Percentiles rank a stretch among this genome's conserved stretches.
phyloP scores from a whole-genome alignment of 2,888 invertebrate species.

The Spisula subtruncata region DNA sequence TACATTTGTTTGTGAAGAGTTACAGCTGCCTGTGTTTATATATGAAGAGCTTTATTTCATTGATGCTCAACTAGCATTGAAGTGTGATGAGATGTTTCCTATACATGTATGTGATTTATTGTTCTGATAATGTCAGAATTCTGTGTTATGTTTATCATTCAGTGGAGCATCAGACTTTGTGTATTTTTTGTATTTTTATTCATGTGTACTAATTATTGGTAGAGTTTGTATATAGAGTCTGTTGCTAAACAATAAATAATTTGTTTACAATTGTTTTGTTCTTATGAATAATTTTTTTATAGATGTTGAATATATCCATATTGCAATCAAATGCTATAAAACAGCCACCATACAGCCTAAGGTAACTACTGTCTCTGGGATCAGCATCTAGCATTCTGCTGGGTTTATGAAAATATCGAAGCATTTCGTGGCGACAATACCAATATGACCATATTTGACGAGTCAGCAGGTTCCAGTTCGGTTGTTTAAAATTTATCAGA shows the following conservation, averaged over 20 bases:
- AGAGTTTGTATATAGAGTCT: slow-evolving; percentile 14
- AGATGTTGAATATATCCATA: too few species aligned
- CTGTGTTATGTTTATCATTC: not conserved
- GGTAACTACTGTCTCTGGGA: slow-evolving; percentile 57
- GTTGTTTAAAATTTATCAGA: slow-evolving; percentile 50
- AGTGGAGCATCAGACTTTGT: not conserved
- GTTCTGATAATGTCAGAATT: not conserved
- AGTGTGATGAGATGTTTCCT: not conserved
- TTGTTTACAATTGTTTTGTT: not conserved
- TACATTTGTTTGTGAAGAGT: too few species aligned
- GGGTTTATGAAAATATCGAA: slow-evolving; percentile 57
- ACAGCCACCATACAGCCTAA: not conserved
- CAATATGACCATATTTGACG: slow-evolving; percentile 46
- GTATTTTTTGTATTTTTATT: slow-evolving; percentile 1
- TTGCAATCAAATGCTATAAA: too few species aligned
- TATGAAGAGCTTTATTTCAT: not conserved
- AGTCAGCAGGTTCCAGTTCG: slow-evolving; percentile 53
- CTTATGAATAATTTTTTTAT: not conserved
- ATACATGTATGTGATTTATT: not conserved
- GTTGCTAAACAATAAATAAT: slow-evolving; percentile 12
- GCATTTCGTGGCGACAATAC: slow-evolving; percentile 42
- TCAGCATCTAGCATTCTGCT: slow-evolving; percentile 52
- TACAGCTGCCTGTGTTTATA: too few species aligned
- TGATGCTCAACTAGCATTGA: not conserved
- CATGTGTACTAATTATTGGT: not conserved